Conservation (phyloP, 2,113 vertebrate species). For the Scytalopus superciliaris region DNA sequence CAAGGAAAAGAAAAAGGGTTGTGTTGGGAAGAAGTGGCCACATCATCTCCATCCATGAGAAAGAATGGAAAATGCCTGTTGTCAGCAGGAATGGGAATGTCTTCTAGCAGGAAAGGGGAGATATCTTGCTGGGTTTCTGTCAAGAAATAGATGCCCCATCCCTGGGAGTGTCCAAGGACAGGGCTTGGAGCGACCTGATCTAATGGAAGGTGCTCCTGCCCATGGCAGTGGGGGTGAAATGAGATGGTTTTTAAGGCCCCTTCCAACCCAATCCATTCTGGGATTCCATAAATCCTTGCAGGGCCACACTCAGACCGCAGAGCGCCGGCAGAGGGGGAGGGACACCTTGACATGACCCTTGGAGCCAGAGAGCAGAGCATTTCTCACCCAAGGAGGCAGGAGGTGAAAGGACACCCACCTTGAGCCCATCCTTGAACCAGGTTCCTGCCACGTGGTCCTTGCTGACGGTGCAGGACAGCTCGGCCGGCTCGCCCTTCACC, state of each 20-base stretch:
- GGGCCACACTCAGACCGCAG: neutral
- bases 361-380: neutral
- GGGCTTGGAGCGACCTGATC: neutral
- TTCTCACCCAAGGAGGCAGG: neutral
- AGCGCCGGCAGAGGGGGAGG: neutral
- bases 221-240: neutral
- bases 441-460: constrained; percentile 73
- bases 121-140: neutral
- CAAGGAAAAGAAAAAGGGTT: neutral
- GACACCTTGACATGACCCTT: neutral
- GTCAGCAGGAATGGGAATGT: neutral
- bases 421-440: constrained; percentile 86
- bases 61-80: neutral
- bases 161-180: neutral
- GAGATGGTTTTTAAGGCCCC: neutral
- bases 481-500: constrained; percentile 71
- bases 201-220: neutral
- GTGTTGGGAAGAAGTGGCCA: neutral
- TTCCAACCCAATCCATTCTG: neutral
- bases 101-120: neutral
- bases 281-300: neutral
- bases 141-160: neutral
- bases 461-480: constrained; percentile 80
- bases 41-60: neutral
- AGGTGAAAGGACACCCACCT: constrained; percentile 68